Evolutionary conservation across 1,140 invertebrate genomes (phyloP).

Genomic region (Centruroides sculpturatus): DNA sequence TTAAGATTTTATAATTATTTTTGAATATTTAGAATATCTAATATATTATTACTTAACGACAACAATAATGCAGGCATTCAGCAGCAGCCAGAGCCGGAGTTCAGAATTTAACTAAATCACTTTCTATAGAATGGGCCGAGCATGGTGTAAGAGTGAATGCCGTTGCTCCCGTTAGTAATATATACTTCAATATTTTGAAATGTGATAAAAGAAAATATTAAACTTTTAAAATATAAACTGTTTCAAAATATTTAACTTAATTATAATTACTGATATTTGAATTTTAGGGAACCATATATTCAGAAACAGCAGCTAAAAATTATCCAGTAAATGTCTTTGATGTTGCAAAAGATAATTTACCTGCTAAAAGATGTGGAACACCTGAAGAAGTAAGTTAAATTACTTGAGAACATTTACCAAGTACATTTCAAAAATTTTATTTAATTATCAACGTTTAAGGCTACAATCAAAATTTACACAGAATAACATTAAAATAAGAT

Average conservation of each 20-base stretch:
- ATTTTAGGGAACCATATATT: slow-evolving; percentile 28
- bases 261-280: neutral
- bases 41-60: too few species aligned
- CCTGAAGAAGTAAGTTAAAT: slow-evolving; percentile 28
- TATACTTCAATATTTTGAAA: neutral
- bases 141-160: slow-evolving; percentile 36
- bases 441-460: too few species aligned
- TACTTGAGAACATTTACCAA: too few species aligned
- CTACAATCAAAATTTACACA: too few species aligned
- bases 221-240: neutral
- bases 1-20: too few species aligned
- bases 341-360: slow-evolving; percentile 22
- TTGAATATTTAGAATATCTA: too few species aligned
- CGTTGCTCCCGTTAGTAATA: slow-evolving; percentile 32
- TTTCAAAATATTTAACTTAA: neutral
- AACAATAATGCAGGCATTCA: slow-evolving; percentile 17
- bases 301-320: slow-evolving; percentile 34
- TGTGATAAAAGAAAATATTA: neutral
- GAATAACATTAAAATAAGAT: too few species aligned
- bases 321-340: slow-evolving; percentile 31
- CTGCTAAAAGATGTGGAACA: slow-evolving; percentile 30
- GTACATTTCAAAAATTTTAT: too few species aligned
- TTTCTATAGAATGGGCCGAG: slow-evolving; percentile 37
- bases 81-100: slow-evolving; percentile 34
- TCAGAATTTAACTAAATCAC: slow-evolving; percentile 36